Base-by-base conservation (phyloP, 2,888 invertebrate genomes). In the Dicyrtomina minuta region DNA sequence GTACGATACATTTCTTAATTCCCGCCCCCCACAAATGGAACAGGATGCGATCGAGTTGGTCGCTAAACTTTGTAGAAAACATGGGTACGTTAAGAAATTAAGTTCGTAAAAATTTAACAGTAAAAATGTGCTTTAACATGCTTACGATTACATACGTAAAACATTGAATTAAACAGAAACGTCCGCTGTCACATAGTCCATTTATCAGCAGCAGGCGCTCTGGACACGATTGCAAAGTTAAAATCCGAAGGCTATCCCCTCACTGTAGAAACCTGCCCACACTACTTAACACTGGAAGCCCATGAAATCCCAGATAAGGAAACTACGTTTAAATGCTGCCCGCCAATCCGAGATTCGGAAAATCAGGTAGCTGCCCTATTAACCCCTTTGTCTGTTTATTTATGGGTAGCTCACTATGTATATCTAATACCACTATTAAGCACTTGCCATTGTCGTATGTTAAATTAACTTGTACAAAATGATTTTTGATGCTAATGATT, bases 241-340 rank as follows among this genome's bases (percentile, higher is more conserved):
- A 86, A 87, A 64, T 77, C 78, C 20, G 84, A 84, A 79, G 85
- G 86, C 4, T 84, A 83, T 0, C 85, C 85, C 0, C 82, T 90
- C 70, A 88, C 88, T 0, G 88, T 87, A 0, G 90, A 90, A 81
- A 90, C 90, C 1, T 90, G 90, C 79, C 88, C 88, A 75, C 90
- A 90, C 80, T 90, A 90, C 80, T 82, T 90, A 27, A 84, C 85
- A 0, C 81, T 90, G 39, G 83, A 84, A 53, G 85, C 89, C 0
- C 88, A 89, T 76, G 83, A 87, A 66, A 85, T 90, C 39, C 87
- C 87, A 4, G 83, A 85, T 43, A 85, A 85, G 3, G 86, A 83
- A 26, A 89, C 89, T 39, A 87, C 90, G 79, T 90, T 84, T 78
- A 90, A 90, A 79, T 89, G 90, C 73, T 87, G 87, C 68, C 90